Base-by-base conservation (phyloP, 1,140 invertebrate genomes). In the Sipha flava region DNA sequence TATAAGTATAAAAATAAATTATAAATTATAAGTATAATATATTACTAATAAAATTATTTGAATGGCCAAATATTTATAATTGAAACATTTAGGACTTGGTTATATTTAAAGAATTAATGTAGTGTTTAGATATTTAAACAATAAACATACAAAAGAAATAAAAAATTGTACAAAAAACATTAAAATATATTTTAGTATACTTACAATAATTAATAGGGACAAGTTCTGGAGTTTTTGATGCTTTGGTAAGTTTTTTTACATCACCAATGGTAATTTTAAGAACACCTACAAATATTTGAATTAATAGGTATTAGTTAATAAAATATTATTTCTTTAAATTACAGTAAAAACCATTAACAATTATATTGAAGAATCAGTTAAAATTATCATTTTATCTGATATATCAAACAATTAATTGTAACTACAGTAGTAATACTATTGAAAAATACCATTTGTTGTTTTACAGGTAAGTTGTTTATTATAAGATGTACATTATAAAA, bases 201-300 rank as follows among this genome's bases (percentile, higher is more conserved):
- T 91, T 88, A 95, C 94, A 88, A 85, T 95, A 96, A 84, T 93
- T 91, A 83, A 88, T 87, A 6, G 95, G 95, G 23, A 97, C 92
- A 85, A 94, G 90, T 86, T 95, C 91, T 43, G 90, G 89, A 85
- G 90, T 88, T 84, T 89, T 89, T 2, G 92, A 88, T 73, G 86
- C 82, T 80, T 86, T 89, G 1, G 94, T 86, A 40, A 87, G 86
- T 83, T 92, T 93, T 14, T 88, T 89, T 73, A 94, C 89, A 86
- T 91, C 90, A 66, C 92, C 93, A 84, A 96, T 94, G 31, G 89
- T 90, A 10, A 95, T 88, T 83, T 86, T 87, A 1, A 77, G 23
- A 26, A 57, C 16, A 40, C 23, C 73, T 77, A 59, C 3, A 57
- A 57, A 16, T 29, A 37, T 21, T 57, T 45, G 45, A 2, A 68